Evolutionary conservation across 2,113 vertebrate species (phyloP).

Genomic region (Muntiacus reevesi): DNA sequence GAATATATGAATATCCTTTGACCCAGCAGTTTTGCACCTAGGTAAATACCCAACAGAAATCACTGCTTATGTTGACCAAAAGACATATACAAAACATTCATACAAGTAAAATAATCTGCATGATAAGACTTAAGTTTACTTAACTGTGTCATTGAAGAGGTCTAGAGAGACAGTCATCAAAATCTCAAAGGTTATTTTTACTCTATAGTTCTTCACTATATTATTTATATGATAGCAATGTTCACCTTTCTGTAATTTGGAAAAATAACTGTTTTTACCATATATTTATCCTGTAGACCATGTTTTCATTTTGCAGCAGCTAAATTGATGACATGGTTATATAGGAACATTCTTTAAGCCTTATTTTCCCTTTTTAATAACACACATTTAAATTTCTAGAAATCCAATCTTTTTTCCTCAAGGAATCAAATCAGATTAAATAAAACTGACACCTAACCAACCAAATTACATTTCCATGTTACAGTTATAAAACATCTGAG

Average conservation of each 20-base stretch:
- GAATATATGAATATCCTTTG: not conserved
- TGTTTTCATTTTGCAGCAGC: not conserved
- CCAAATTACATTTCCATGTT: not conserved
- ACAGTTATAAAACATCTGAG: not conserved
- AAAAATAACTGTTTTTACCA: not conserved
- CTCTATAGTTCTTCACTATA: not conserved
- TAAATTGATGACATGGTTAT: not conserved
- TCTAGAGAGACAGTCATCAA: not conserved
- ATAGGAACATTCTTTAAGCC: not conserved
- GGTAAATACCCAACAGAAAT: not conserved
- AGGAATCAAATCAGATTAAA: slow-evolving; percentile 30
- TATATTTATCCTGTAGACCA: not conserved
- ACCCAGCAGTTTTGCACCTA: not conserved
- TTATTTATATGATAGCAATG: not conserved
- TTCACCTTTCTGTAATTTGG: not conserved
- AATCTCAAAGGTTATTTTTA: not conserved
- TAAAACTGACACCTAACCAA: slow-evolving; percentile 5
- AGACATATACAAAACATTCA: not conserved
- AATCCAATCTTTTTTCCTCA: not conserved
- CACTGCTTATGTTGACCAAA: not conserved
- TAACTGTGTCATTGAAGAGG: not conserved
- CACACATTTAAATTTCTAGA: slow-evolving; percentile 28
- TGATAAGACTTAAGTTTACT: not conserved
- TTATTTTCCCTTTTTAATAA: not conserved
- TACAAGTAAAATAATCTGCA: not conserved